Percentiles rank a stretch among this genome's conserved stretches.
Conservation (phyloP, 2,888 invertebrate genomes). For the Rhabditophanes sp. region DNA sequence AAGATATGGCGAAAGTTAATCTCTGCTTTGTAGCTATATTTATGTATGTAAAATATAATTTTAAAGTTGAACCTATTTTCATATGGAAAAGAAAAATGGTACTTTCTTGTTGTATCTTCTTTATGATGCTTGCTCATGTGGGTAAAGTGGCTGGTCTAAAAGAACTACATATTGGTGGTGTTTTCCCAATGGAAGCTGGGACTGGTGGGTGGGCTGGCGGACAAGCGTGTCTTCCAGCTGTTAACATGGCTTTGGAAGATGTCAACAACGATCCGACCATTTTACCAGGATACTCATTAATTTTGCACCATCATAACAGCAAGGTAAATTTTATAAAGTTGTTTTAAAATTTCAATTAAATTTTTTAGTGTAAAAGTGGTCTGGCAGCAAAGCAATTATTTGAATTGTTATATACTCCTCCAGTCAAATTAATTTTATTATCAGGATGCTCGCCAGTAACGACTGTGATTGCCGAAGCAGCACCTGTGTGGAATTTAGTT, state of each 20-base stretch:
- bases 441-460: conserved; percentile 94
- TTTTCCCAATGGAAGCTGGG: conserved; percentile 67
- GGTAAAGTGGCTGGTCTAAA: conserved; percentile 10
- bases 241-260: conserved; percentile 82
- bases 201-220: conserved; percentile 91
- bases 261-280: conserved; percentile 53
- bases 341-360: background rate
- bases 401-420: conserved; percentile 69
- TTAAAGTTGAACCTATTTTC: too few relatives aligned
- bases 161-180: conserved; percentile 74
- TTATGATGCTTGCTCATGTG: conserved; percentile 2
- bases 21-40: too few relatives aligned
- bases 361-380: conserved; percentile 81
- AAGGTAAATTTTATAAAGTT: conserved; percentile 19
- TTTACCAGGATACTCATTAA: conserved; percentile 34
- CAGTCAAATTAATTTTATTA: conserved; percentile 76
- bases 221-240: conserved; percentile 92
- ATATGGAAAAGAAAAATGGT: too few relatives aligned
- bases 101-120: conserved; percentile 2
- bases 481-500: conserved; percentile 98
- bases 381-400: conserved; percentile 94
- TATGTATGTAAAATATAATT: too few relatives aligned
- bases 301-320: conserved; percentile 37
- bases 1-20: too few relatives aligned
- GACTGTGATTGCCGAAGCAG: conserved; percentile 94